Base-by-base conservation (phyloP, 1,140 invertebrate genomes). In the Papilio aristodemus region DNA sequence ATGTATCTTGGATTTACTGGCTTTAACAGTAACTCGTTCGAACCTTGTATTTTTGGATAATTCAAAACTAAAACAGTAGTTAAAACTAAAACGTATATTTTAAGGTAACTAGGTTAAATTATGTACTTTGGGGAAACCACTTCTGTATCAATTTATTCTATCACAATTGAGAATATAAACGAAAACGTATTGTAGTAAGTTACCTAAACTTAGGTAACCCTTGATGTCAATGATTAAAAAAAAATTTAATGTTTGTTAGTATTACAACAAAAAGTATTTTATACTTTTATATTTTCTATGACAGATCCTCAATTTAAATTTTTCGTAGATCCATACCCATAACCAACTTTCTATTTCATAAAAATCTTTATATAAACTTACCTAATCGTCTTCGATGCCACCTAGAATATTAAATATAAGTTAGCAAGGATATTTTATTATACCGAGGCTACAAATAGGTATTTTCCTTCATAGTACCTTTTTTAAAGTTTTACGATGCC, bases 301-400 rank as follows among this genome's bases (percentile, higher is more conserved):
- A n/a, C n/a, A n/a, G n/a, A n/a, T n/a, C n/a, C n/a, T n/a, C n/a
- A n/a, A n/a, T n/a, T n/a, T n/a, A n/a, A 32, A 32, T 6, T 32
- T 32, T 32, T 32, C 27, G 27, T 32, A 32, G 6, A 32, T 6
- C 27, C 6, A 32, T 32, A n/a, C 27, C 6, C 27, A 32, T 3
- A 3, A 6, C 6, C 27, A 32, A 2, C 27, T 32, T 32, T 32
- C 2, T 32, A 32, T 3, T 32, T 32, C 6, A 32, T 32, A 37
- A 25, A 46, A 46, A 54, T 17, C 13, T 43, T 60, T 46, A 43
- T 57, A 37, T 43, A 41, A 73, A 60, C 74, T 71, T 80, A 82
- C 84, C 79, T 77, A 14, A 71, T 38, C n/a, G 59, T 69, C 66
- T 81, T 83, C 4, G 79, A 73, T n/a, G 76, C 25, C n/a, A 77